A percentile compares a stretch with the other conserved stretches of the same genome.
These are phyloP conservation scores for Hydrozoanthus gracilis DNA, from an alignment of 92 coral and sea anemone genomes.

Conservation along the genomic window DNA sequence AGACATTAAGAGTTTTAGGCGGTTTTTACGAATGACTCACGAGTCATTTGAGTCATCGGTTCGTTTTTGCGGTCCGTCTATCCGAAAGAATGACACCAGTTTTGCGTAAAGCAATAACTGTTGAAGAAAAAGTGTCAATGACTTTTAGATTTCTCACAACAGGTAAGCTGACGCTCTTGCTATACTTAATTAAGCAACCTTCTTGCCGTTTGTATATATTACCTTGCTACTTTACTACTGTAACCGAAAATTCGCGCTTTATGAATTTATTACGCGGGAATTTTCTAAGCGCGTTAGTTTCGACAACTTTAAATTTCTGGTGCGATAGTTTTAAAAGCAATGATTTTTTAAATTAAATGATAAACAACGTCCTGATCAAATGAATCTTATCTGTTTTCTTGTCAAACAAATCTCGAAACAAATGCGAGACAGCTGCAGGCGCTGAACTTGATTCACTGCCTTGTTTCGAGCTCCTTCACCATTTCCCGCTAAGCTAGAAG, in stretches of 20 bases:
- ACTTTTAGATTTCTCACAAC: constrained; percentile 43
- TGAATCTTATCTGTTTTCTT: too few relatives aligned
- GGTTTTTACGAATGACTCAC: constrained; percentile 48
- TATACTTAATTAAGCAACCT: too few relatives aligned
- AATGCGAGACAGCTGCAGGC: too few relatives aligned
- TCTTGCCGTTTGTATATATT: constrained; percentile 37
- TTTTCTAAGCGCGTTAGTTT: constrained; percentile 25
- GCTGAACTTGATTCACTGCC: too few relatives aligned
- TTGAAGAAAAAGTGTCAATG: constrained; percentile 46
- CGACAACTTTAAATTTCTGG: constrained; percentile 39
- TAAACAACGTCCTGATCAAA: too few relatives aligned
- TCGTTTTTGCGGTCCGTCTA: constrained; percentile 39
- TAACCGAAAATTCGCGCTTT: constrained; percentile 38
- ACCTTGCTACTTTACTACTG: constrained; percentile 30
- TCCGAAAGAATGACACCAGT: constrained; percentile 35
- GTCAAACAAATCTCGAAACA: too few relatives aligned
- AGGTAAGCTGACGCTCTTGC: constrained; percentile 35
- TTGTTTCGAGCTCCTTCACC: constrained; percentile 45
- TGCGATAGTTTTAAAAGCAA: constrained; percentile 9
- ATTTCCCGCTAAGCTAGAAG: constrained; percentile 44
- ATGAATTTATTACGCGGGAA: constrained; percentile 25
- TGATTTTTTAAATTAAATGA: constrained; percentile 9
- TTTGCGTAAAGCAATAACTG: constrained; percentile 43
- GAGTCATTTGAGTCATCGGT: constrained; percentile 43
- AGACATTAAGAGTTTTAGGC: constrained; percentile 52